Evolutionary conservation across 1,140 invertebrate genomes (phyloP).

Genomic region (Augochlora pura): DNA sequence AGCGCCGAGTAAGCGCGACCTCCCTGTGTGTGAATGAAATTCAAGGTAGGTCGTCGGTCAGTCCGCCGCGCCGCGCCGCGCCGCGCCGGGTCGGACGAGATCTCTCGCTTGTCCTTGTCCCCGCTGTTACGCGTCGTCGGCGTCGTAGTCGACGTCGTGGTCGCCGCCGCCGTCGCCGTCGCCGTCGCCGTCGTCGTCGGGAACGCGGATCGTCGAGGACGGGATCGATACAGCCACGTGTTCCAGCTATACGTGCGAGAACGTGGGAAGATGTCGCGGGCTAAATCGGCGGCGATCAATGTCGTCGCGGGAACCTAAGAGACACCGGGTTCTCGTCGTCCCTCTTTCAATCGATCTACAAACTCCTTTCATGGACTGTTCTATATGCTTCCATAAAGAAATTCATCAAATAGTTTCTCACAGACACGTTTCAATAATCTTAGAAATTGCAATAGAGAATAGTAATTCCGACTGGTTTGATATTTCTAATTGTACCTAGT

Average conservation of each 20-base stretch:
- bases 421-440: too few relatives aligned
- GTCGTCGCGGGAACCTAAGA: background rate
- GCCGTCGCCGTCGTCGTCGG: conserved; percentile 44
- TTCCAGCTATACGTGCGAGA: conserved; percentile 34
- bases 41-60: conserved; percentile 67
- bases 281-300: conserved; percentile 44
- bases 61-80: conserved; percentile 26
- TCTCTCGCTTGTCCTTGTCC: conserved; percentile 58
- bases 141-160: conserved; percentile 49
- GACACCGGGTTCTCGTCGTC: too few relatives aligned
- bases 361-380: too few relatives aligned
- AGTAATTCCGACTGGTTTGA: too few relatives aligned
- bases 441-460: too few relatives aligned
- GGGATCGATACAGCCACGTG: conserved; percentile 56
- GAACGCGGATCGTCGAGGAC: conserved; percentile 61
- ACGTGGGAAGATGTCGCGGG: conserved; percentile 58
- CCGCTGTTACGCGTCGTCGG: conserved; percentile 49
- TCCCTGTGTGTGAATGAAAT: conserved; percentile 73
- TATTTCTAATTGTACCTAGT: too few relatives aligned
- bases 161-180: conserved; percentile 49
- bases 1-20: conserved; percentile 58
- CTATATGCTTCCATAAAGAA: too few relatives aligned
- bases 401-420: too few relatives aligned
- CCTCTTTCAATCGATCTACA: too few relatives aligned
- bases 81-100: conserved; percentile 53